A percentile compares a stretch with the other conserved stretches of the same genome.
These are phyloP conservation scores for Mizuhopecten yessoensis DNA, from an alignment of 1,140 invertebrate genomes.

Conservation along the genomic window DNA sequence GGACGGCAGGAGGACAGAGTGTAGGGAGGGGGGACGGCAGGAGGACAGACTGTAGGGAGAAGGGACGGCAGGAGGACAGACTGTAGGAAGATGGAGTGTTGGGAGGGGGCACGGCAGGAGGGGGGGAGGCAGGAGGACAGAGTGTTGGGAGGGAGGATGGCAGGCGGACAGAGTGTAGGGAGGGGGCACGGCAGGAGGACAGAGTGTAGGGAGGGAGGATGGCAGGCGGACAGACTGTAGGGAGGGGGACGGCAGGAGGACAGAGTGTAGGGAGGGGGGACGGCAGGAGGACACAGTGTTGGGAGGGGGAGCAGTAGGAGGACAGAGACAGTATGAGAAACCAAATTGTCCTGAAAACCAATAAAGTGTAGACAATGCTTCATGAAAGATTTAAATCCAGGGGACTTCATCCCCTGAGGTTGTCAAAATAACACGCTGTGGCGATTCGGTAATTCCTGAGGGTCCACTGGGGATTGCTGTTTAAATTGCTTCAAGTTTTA, in stretches of 20 bases:
- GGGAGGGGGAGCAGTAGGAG: background rate
- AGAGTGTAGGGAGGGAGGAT: too few relatives aligned
- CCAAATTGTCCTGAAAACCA: constrained; percentile 32
- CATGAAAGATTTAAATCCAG: constrained; percentile 13
- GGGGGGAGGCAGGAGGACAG: background rate
- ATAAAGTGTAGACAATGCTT: constrained; percentile 10
- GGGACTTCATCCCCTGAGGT: background rate
- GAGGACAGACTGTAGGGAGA: too few relatives aligned
- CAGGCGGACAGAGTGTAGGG: background rate
- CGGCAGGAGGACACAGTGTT: too few relatives aligned
- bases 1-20: too few relatives aligned
- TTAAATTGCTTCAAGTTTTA: constrained; percentile 8
- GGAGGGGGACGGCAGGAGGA: too few relatives aligned
- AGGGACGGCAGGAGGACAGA: too few relatives aligned
- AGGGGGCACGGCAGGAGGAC: too few relatives aligned
- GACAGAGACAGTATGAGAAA: background rate
- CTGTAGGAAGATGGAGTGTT: too few relatives aligned
- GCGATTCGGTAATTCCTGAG: background rate
- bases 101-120: too few relatives aligned
- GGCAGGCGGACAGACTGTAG: background rate
- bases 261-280: background rate
- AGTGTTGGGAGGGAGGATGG: too few relatives aligned
- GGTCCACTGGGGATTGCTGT: background rate
- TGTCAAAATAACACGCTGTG: background rate
- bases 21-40: background rate